A percentile compares a stretch with the other conserved stretches of the same genome.
Conservation (phyloP, 2,113 vertebrate species). For the Charadrius vociferus region DNA sequence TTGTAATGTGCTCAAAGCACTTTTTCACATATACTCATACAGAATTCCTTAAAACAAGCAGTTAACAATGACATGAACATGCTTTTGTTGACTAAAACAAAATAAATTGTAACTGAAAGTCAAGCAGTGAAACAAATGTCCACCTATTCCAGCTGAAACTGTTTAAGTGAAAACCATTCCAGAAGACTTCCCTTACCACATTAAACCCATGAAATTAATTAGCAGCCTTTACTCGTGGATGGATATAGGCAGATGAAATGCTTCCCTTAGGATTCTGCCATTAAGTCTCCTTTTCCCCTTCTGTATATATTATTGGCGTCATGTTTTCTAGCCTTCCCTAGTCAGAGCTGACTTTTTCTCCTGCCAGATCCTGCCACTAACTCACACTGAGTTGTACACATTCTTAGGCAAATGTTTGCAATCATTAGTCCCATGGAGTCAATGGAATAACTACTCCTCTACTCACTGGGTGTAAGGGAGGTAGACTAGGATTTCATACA, state of each 20-base stretch:
- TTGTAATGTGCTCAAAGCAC: background rate
- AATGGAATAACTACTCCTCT: background rate
- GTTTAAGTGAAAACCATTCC: background rate
- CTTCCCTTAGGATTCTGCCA: background rate
- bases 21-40: background rate
- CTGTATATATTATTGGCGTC: background rate
- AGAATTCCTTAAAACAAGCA: background rate
- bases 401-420: background rate
- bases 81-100: background rate
- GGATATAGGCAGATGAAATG: background rate
- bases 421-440: background rate
- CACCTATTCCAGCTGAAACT: background rate
- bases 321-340: background rate
- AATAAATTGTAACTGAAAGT: constrained; percentile 13
- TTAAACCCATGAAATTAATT: constrained; percentile 42
- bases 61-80: background rate
- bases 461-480: background rate
- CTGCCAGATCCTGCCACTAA: background rate
- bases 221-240: background rate
- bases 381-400: background rate
- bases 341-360: background rate
- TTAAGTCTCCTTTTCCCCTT: background rate
- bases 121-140: constrained; percentile 21
- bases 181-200: background rate
- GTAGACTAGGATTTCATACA: background rate